Evolutionary conservation across 2,113 vertebrate species (phyloP), one percentile per base, ranked within the genome.

Genomic region (Hippocampus barbouri): DNA sequence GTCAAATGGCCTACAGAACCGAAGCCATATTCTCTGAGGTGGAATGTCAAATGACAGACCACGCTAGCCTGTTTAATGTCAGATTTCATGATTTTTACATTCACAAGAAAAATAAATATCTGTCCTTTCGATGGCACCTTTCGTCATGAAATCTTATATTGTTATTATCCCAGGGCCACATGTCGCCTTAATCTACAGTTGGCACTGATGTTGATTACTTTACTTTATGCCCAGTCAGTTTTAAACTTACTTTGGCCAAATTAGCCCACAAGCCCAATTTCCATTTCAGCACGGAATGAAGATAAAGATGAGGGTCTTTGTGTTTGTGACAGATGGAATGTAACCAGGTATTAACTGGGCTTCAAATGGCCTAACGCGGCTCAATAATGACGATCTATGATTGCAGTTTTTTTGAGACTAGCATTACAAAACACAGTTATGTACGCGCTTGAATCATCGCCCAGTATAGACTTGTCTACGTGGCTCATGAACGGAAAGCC

Each of bases 271-370:
- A 66, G 70, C 67, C 73, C 77, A 81, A 89, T 91, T 89, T 85
- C 81, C 75, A 76, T 89, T 81, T 90, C 83, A 88, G 57, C 83
- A 3, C 86, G 43, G 77, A 79, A 67, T 71, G 81, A 79, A 84
- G 83, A 89, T 85, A 79, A 85, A 85, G 83, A 85, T 75, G 70
- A 75, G 73, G 41, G 80, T 65, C 79, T 87, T 84, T 88, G 83
- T 88, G 78, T 83, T 64, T 79, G 81, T 88, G 88, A 88, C 84
- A 78, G 87, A 85, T 82, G 89, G 87, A 90, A 88, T 85, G 89
- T 82, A 83, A 89, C 78, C 67, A 70, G 71, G 85, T 83, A 87
- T 86, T 82, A 87, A 80, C 82, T 11, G 43, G 79, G 76, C 79
- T 84, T 88, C 79, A 87, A 88, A 88, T 85, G 74, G 70, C 75